Base-by-base conservation (phyloP, 2,797 vertebrate genomes). In the Gymnocypris eckloni region DNA sequence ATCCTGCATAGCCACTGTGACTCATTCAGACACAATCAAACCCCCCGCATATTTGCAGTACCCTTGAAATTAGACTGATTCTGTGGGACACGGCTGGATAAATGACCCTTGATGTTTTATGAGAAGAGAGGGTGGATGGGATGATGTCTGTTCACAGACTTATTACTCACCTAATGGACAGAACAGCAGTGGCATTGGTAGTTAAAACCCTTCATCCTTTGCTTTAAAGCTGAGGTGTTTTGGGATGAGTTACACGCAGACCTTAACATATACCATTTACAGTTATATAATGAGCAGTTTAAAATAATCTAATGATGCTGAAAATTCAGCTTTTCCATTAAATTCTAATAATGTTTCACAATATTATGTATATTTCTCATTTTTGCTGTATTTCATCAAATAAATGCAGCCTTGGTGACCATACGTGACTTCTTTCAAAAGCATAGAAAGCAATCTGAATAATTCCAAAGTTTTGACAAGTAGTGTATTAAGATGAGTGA, bases 21-120 rank as follows among this genome's bases (percentile, higher is more conserved):
- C 82, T 87, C 80, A 80, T 88, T 87, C 78, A 70, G 12, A 64
- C 50, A 71, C 83, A 89, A 80, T 86, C 82, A 86, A 56, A 48
- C 67, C 48, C 67, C 39, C 13, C 67, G 20, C 69, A 78, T 83
- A 39, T 71, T 70, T 82, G 25, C 75, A 78, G 25, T 20, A 43
- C 33, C 67, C 11, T 20, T 76, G 33, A 81, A 84, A 85, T 79
- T 25, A 70, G 72, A 48, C 59, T 83, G 39, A 85, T 25, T 84
- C 39, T 16, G 8, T 73, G 70, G 39, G 4, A 18, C 45, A 48
- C 15, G 45, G 71, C 66, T 72, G 71, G 72, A 87, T 66, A 79
- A 67, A 48, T 15, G 4, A 66, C 33, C 10, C 37, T 70, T 75
- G n/a, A 7, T 48, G 69, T 85, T 86, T 84, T 86, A 82, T 82